A percentile compares a stretch with the other conserved stretches of the same genome.
phyloP scores from a whole-genome alignment of 2,113 vertebrate genomes.

The Cariama cristata region DNA sequence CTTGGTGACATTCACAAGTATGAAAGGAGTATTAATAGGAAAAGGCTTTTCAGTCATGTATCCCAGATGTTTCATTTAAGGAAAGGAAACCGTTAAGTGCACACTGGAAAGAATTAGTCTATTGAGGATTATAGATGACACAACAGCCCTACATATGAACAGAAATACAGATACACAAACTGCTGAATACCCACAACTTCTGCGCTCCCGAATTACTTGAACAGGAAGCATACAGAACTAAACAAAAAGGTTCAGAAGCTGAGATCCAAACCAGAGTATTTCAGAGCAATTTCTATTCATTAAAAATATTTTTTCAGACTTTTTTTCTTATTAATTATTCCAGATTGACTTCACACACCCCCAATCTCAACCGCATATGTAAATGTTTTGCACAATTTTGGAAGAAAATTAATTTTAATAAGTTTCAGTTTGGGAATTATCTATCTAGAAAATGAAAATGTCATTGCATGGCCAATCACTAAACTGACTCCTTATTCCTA shows the following conservation, averaged over 20 bases:
- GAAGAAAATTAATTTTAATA: neutral
- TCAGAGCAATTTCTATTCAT: neutral
- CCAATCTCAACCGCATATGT: rapidly evolving
- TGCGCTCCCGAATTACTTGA: neutral
- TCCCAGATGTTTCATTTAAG: neutral
- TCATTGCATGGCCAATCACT: neutral
- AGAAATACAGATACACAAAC: too few relatives aligned
- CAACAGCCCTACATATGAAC: neutral
- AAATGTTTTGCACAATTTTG: neutral
- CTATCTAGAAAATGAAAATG: neutral
- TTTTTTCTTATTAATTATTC: neutral
- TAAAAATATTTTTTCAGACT: neutral
- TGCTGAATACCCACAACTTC: neutral
- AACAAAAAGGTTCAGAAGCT: neutral
- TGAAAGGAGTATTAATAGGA: neutral
- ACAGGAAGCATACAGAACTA: neutral
- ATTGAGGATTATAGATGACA: neutral
- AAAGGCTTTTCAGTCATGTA: neutral
- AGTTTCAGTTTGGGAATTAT: neutral
- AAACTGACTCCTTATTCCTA: neutral
- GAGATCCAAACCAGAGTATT: neutral
- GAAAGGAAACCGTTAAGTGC: neutral
- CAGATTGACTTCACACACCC: neutral
- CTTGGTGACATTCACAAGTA: neutral
- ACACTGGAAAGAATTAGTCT: neutral